Evolutionary conservation across 2,888 invertebrate genomes (phyloP), one percentile per base, ranked within the genome.

Genomic region (Heliconius sara): DNA sequence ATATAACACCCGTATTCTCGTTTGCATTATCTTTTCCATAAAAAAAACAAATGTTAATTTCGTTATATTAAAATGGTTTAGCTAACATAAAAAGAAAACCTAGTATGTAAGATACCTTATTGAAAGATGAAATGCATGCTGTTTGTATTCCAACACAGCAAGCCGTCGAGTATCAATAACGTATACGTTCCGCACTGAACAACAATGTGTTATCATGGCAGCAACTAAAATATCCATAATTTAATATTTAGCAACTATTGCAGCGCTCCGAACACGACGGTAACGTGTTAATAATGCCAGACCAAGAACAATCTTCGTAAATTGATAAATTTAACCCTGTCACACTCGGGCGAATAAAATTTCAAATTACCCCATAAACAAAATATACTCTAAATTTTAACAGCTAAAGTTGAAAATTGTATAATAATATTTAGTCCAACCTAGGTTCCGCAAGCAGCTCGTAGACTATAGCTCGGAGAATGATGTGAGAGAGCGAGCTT

Each of bases 401-500:
- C 60, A 0, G 22, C 80, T 87, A 89, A 85, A 83, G 84, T 83
- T 77, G 79, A 83, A 81, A 86, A 86, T 90, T 77, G 75, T 66
- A 60, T 80, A 82, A 16, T 66, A 16, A 43, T 83, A 22, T 85
- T 84, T 52, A 57, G 85, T 84, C 84, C 88, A 87, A 86, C 86
- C 86, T 88, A 84, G 84, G 88, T 90, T 90, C 90, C 85, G 88
- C 89, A 87, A 91, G 89, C 85, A 86, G 86, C 86, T 86, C 89
- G 89, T 90, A 92, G 91, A 90, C 88, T 88, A 91, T 87, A 90
- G 90, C 91, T 91, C 90, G 91, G 92, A 93, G 92, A 93, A 92
- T 93, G 93, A 93, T 94, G 93, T 92, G 94, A 92, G 93, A 93
- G 92, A 86, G 89, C 90, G 84, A 90, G 92, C 93, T 95, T 94